These are phyloP conservation scores for Cheilosia variabilis DNA, from an alignment of 2,888 invertebrate species.

Conservation along the genomic window DNA sequence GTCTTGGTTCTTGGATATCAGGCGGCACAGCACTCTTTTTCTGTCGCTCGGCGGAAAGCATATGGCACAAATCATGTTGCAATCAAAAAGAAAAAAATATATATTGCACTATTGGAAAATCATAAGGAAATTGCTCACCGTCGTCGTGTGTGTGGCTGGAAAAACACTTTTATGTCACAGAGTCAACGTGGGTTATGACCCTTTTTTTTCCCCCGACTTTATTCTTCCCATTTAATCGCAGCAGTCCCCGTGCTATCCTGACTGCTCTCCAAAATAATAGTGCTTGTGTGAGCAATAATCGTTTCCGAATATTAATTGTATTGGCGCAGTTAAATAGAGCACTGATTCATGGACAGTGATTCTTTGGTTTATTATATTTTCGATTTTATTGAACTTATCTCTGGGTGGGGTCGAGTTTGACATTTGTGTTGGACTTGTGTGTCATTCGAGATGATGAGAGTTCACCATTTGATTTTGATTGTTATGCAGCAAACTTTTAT, in stretches of 20 bases:
- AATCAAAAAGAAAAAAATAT: slow-evolving; percentile 31
- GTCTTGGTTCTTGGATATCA: slow-evolving; percentile 36
- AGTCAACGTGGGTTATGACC: slow-evolving; percentile 27
- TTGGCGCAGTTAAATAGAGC: slow-evolving; percentile 32
- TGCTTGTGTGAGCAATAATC: slow-evolving; percentile 52
- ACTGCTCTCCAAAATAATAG: slow-evolving; percentile 13
- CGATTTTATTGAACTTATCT: slow-evolving; percentile 47
- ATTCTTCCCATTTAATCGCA: slow-evolving; percentile 21
- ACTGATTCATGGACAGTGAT: slow-evolving; percentile 26
- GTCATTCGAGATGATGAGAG: background rate
- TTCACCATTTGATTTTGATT: slow-evolving; percentile 9
- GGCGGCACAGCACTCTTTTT: background rate
- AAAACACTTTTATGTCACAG: slow-evolving; percentile 42
- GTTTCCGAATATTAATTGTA: slow-evolving; percentile 50
- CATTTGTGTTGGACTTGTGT: background rate
- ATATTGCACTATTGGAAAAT: slow-evolving; percentile 65
- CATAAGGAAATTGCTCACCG: slow-evolving; percentile 59
- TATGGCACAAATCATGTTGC: slow-evolving; percentile 67
- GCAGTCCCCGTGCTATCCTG: background rate
- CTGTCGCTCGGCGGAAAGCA: slow-evolving; percentile 23
- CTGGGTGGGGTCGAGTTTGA: background rate
- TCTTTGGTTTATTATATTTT: slow-evolving; percentile 25
- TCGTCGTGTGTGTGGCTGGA: slow-evolving; percentile 18
- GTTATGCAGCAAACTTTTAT: slow-evolving; percentile 2
- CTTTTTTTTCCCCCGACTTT: slow-evolving; percentile 14